Conservation (phyloP, 2,797 vertebrate species). For the Takifugu ocellatus region DNA sequence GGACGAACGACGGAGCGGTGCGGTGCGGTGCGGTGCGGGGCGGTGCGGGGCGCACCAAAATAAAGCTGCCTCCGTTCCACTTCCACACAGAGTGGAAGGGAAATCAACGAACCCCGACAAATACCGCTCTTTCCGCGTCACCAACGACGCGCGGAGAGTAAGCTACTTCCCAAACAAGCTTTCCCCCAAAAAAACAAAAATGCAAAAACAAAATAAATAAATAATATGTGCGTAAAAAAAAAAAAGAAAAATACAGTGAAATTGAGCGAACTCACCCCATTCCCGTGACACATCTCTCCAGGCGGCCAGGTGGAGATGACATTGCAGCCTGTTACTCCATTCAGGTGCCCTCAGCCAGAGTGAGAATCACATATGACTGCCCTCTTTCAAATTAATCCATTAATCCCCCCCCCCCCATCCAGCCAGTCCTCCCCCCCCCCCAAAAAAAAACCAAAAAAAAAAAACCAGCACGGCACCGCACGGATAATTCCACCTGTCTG, state of each 20-base stretch:
- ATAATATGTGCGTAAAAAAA: no score
- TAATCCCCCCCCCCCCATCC: slow-evolving; percentile 43
- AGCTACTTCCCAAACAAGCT: slow-evolving; percentile 14
- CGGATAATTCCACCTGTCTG: slow-evolving; percentile 73
- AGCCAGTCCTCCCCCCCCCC: slow-evolving; percentile 41
- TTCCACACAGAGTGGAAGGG: slow-evolving; percentile 37
- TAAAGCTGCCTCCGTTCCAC: slow-evolving; percentile 51
- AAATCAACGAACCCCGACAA: slow-evolving; percentile 20
- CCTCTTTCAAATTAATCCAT: slow-evolving; percentile 67
- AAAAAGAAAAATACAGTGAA: neutral
- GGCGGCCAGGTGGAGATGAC: slow-evolving; percentile 83
- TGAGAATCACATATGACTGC: slow-evolving; percentile 59
- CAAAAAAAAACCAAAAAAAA: no score
- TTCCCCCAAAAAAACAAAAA: no score
- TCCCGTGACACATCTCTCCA: slow-evolving; percentile 90
- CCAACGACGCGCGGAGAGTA: neutral
- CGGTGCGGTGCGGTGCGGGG: neutral
- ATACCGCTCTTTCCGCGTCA: slow-evolving; percentile 21
- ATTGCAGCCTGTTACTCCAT: slow-evolving; percentile 84
- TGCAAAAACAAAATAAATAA: no score
- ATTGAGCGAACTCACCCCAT: slow-evolving; percentile 83
- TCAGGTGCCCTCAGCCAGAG: slow-evolving; percentile 69
- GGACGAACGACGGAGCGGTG: slow-evolving; percentile 26
- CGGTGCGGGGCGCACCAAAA: slow-evolving; percentile 11
- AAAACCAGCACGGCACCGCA: slow-evolving; percentile 19